Conservation (phyloP, 2,797 vertebrate species). For the Pteropus rufus region DNA sequence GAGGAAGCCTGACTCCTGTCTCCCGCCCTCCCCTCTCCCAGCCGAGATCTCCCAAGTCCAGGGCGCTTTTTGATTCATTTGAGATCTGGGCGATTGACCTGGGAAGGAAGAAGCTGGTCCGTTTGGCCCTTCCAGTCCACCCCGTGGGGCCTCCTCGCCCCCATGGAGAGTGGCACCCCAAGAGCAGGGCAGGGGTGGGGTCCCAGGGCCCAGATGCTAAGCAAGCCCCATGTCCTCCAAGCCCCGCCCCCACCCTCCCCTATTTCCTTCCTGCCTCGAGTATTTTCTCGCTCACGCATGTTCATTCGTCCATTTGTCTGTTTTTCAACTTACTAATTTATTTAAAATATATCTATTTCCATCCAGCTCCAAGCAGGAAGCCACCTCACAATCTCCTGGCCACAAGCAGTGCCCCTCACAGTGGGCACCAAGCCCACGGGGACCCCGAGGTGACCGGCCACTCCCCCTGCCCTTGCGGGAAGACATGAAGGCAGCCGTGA, state of each 20-base stretch:
- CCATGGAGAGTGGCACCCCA: neutral
- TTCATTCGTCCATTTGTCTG: neutral
- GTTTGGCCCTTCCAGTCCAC: slow-evolving; percentile 28
- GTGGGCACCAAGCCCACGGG: accelerated
- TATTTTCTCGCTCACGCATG: accelerated
- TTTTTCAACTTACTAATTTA: neutral
- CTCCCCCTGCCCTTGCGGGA: neutral
- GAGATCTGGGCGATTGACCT: slow-evolving; percentile 78
- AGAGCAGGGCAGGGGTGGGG: neutral
- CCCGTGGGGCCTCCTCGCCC: neutral
- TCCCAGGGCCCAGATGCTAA: accelerated
- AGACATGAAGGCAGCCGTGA: accelerated
- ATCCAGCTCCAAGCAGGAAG: neutral
- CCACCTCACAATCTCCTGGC: accelerated
- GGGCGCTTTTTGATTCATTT: slow-evolving; percentile 82
- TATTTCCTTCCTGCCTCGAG: neutral
- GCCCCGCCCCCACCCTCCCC: too few relatives aligned
- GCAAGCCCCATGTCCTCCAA: accelerated
- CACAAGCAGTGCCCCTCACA: accelerated
- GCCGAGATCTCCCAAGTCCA: slow-evolving; percentile 78
- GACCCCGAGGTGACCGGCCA: accelerated
- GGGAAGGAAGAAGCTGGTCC: slow-evolving; percentile 76
- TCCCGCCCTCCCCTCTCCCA: neutral
- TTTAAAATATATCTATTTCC: neutral
- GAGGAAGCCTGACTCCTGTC: accelerated